Conservation (phyloP, 2,113 vertebrate species). For the Etheostoma cragini region DNA sequence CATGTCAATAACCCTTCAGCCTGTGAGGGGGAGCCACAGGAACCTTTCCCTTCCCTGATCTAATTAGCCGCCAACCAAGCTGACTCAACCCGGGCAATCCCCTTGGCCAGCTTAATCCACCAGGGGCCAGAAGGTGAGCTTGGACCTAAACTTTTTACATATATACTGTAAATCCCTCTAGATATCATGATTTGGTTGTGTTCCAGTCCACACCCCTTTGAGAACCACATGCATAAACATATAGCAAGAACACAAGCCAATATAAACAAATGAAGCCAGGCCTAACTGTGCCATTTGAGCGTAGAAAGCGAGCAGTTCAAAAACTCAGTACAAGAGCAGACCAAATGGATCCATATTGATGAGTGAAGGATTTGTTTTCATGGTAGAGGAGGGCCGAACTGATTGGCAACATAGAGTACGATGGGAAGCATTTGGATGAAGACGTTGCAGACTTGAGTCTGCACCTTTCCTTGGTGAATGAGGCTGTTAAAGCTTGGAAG, state of each 20-base stretch:
- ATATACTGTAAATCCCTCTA: constrained; percentile 76
- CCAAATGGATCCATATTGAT: constrained; percentile 33
- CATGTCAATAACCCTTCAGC: constrained; percentile 75
- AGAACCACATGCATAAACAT: constrained; percentile 53
- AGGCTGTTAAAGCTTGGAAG: constrained; percentile 48
- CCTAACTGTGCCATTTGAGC: constrained; percentile 27
- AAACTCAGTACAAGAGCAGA: constrained; percentile 23
- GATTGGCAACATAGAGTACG: constrained; percentile 11
- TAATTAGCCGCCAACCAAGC: constrained; percentile 72
- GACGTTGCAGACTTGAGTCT: constrained; percentile 51
- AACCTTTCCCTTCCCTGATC: constrained; percentile 71
- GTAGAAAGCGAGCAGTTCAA: constrained; percentile 21
- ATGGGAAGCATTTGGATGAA: constrained; percentile 32
- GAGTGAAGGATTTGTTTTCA: constrained; percentile 20
- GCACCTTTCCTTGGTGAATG: constrained; percentile 34
- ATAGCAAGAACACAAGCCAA: neutral
- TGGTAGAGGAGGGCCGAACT: neutral
- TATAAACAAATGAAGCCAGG: constrained; percentile 49
- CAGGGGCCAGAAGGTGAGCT: constrained; percentile 71
- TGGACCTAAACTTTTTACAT: constrained; percentile 78
- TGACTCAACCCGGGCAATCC: constrained; percentile 57
- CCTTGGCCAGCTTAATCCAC: constrained; percentile 58
- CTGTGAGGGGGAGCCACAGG: constrained; percentile 43
- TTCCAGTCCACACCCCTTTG: constrained; percentile 27
- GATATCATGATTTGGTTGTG: constrained; percentile 66